phyloP scores from a whole-genome alignment of 2,888 invertebrate genomes.

The Luffia ferchaultella region DNA sequence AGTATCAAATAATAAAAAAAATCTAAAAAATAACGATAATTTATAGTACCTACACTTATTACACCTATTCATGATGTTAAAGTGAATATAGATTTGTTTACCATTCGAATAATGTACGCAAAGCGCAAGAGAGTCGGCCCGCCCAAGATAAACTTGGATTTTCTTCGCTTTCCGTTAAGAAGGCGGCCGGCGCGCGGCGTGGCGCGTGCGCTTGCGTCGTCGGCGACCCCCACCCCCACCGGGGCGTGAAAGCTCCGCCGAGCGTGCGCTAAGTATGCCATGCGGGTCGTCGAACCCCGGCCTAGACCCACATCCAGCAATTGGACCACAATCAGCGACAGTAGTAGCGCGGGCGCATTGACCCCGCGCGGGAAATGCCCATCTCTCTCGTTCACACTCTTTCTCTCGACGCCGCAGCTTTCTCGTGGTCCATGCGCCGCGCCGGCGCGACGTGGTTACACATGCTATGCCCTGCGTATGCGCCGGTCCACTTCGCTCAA shows the following conservation, averaged over 20 bases:
- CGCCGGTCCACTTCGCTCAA: slow-evolving; percentile 16
- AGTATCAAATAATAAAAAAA: too few relatives aligned
- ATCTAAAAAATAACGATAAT: too few relatives aligned
- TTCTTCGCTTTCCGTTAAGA: slow-evolving; percentile 49
- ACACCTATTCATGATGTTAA: too few relatives aligned
- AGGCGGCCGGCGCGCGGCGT: slow-evolving; percentile 8
- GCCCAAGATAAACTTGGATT: too few relatives aligned
- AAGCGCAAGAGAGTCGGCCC: too few relatives aligned
- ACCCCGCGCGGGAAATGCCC: slow-evolving; percentile 62
- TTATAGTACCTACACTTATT: too few relatives aligned
- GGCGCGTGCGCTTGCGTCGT: too few relatives aligned
- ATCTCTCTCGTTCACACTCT: slow-evolving; percentile 62
- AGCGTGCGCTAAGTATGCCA: slow-evolving; percentile 58
- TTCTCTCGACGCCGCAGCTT: slow-evolving; percentile 56
- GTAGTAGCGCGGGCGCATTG: slow-evolving; percentile 53
- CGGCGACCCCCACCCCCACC: slow-evolving; percentile 35
- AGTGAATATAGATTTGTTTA: too few relatives aligned
- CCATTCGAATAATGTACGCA: too few relatives aligned
- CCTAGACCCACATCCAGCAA: slow-evolving; percentile 65
- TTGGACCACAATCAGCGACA: slow-evolving; percentile 67
- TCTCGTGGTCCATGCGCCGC: slow-evolving; percentile 26
- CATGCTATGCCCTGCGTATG: slow-evolving; percentile 12
- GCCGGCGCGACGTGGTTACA: too few relatives aligned
- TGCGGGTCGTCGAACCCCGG: slow-evolving; percentile 65
- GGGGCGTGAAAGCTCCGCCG: slow-evolving; percentile 59